Percentiles rank a stretch among this genome's conserved stretches.
These are phyloP conservation scores for Anguilla japonica DNA, from an alignment of 2,113 vertebrate genomes.

Conservation along the genomic window DNA sequence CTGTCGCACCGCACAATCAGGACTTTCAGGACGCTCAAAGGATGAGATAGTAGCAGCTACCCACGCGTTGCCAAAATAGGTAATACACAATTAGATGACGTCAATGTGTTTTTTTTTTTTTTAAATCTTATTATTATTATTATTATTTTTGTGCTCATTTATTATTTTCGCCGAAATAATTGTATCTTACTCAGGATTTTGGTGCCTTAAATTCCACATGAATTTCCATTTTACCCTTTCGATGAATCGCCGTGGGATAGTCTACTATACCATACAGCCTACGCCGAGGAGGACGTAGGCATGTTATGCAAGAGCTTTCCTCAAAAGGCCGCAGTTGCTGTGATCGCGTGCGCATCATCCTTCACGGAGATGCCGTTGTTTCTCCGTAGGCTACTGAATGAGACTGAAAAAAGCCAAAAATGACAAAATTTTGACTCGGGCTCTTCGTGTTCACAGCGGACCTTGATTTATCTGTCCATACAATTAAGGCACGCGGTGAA, in stretches of 20 bases:
- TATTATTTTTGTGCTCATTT: neutral
- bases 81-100: constrained; percentile 35
- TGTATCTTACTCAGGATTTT: neutral
- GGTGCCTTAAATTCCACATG: neutral
- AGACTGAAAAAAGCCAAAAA: constrained; percentile 16
- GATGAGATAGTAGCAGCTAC: constrained; percentile 25
- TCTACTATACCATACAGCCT: constrained; percentile 51
- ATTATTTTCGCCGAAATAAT: constrained; percentile 6
- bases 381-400: neutral
- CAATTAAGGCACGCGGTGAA: constrained; percentile 84
- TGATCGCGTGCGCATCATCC: constrained; percentile 8
- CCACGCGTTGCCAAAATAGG: constrained; percentile 28
- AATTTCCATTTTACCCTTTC: constrained; percentile 40
- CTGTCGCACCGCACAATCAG: constrained; percentile 35
- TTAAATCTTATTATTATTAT: neutral
- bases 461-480: constrained; percentile 96
- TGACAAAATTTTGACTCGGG: constrained; percentile 67
- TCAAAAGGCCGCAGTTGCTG: constrained; percentile 19
- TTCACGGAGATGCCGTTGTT: neutral
- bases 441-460: constrained; percentile 97
- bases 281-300: constrained; percentile 29
- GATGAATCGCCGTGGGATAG: constrained; percentile 52
- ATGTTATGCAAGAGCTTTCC: constrained; percentile 42
- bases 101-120: constrained; percentile 7
- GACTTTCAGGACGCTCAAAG: constrained; percentile 30